Conservation (phyloP, 1,140 invertebrate genomes). For the Cyphomyrmex costatus region DNA sequence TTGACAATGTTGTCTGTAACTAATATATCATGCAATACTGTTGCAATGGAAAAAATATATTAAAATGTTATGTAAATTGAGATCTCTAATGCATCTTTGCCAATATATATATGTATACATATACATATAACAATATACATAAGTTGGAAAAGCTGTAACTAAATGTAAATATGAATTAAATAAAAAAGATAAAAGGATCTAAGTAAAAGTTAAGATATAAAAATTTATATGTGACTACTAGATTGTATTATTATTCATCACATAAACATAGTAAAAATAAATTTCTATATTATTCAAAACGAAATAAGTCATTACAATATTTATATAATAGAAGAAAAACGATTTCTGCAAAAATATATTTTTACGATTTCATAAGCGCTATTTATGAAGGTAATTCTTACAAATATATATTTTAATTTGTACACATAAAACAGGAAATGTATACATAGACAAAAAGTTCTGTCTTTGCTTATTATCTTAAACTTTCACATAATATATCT, state of each 20-base stretch:
- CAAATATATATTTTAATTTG: constrained; percentile 3
- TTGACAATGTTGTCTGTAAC: constrained; percentile 24
- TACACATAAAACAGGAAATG: constrained; percentile 5
- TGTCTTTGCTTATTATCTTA: constrained; percentile 22
- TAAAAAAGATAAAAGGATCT: constrained; percentile 28
- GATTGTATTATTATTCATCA: constrained; percentile 12
- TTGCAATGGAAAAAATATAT: constrained; percentile 21
- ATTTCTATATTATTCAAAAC: constrained; percentile 2
- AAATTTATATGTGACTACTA: not conserved
- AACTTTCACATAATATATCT: constrained; percentile 67
- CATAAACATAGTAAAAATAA: not conserved
- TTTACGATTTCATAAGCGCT: not conserved
- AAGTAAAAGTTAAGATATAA: not conserved
- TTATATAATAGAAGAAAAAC: not conserved
- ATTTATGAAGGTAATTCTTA: not conserved
- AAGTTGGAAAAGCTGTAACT: constrained; percentile 39
- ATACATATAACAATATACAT: not conserved
- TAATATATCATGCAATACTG: constrained; percentile 16
- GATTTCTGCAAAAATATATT: constrained; percentile 1
- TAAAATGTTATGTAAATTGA: constrained; percentile 16
- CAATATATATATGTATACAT: not conserved
- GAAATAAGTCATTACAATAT: not conserved
- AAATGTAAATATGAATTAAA: constrained; percentile 43
- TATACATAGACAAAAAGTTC: not conserved
- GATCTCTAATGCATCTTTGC: constrained; percentile 31